Conservation (phyloP, 2,797 vertebrate species). For the Platyrinchus mystaceus region DNA sequence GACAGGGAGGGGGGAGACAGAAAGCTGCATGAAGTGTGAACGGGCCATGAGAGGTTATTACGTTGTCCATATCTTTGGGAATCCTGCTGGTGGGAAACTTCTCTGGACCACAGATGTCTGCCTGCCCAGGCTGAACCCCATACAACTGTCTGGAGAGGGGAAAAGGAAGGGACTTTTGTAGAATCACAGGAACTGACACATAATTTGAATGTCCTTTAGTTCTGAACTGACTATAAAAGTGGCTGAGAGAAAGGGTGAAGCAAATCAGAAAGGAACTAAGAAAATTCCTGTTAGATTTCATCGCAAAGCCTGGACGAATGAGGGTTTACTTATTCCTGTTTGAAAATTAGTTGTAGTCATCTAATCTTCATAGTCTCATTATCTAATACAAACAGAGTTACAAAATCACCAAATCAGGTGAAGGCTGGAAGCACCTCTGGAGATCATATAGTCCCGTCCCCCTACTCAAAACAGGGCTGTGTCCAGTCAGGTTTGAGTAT, state of each 20-base stretch:
- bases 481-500: background rate
- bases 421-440: background rate
- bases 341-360: background rate
- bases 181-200: background rate
- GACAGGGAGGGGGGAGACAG: background rate
- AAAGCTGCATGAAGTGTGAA: background rate
- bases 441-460: background rate
- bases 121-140: background rate
- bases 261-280: background rate
- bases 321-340: background rate
- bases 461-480: background rate
- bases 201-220: background rate
- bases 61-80: background rate
- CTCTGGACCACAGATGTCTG: background rate
- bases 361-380: background rate
- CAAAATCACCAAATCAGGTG: background rate
- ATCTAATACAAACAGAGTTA: background rate
- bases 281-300: background rate
- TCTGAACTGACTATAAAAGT: background rate
- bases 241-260: background rate
- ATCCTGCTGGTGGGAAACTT: background rate
- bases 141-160: background rate
- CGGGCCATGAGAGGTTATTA: background rate
- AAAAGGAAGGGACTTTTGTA: background rate
- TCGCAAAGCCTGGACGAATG: background rate